Base-by-base conservation (phyloP, 2,797 vertebrate species). In the Epinephelus malabaricus region DNA sequence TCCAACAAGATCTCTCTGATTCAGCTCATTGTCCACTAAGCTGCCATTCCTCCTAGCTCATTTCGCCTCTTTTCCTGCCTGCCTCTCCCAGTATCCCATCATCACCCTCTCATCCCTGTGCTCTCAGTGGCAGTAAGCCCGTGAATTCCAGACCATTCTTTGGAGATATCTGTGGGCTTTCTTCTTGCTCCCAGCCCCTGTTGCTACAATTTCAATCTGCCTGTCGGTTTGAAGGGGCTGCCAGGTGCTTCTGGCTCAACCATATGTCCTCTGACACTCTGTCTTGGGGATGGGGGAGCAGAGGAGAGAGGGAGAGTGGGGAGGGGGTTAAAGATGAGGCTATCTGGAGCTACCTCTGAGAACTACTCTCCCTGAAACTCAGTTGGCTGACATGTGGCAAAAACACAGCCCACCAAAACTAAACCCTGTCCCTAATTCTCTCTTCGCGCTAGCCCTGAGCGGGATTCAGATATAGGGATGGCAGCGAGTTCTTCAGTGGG, bases 211-310 rank as follows among this genome's bases (percentile, higher is more conserved):
- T 93, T 91, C 87, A 87, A 81, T 84, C 84, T 63, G 86, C 81
- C 69, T 77, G 86, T 23, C 34, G 72, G 87, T 93, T 94, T 92
- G 86, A 91, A 89, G 89, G 86, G 21, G 69, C 50, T 93, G 91
- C 92, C 93, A 92, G 92, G 92, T 93, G 86, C 92, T 92, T 86
- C 87, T 92, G 89, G 90, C 92, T 89, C 83, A 68, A 72, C 88
- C 87, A 69, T 85, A 89, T 86, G 88, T 87, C 88, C 86, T 88
- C 81, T 79, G 88, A 88, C 86, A 78, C 87, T 77, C 62, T 80
- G 81, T 83, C 81, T 79, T 64, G 73, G 77, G 78, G 68, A 83
- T 63, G 55, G 73, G 40, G 38, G 40, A 55, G 62, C 12, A 23
- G 68, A 53, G 56, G 66, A 59, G 66, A 13, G 45, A 60, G 34